These are phyloP conservation scores for Sciurus vulgaris DNA, from an alignment of 2,797 vertebrate genomes.

Conservation along the genomic window DNA sequence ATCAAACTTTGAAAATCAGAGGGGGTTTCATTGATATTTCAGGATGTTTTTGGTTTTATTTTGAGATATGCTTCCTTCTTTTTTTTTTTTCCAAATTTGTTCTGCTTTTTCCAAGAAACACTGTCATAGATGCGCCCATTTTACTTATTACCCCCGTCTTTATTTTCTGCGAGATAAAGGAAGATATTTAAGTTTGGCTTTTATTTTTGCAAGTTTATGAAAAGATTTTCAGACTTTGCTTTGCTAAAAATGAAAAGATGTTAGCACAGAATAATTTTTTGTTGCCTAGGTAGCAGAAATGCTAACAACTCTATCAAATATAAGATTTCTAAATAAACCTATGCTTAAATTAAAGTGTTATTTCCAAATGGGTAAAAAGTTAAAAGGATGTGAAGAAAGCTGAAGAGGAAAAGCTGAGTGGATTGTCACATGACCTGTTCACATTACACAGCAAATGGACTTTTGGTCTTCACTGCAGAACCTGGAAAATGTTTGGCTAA, in stretches of 20 bases:
- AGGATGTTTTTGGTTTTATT: neutral
- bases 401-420: neutral
- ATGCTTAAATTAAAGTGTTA: slow-evolving; percentile 41
- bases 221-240: slow-evolving; percentile 65
- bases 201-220: slow-evolving; percentile 68
- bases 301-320: slow-evolving; percentile 51
- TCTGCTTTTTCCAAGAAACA: slow-evolving; percentile 29
- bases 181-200: slow-evolving; percentile 54
- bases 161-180: slow-evolving; percentile 37
- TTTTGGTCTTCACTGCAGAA: neutral
- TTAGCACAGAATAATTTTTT: slow-evolving; percentile 52
- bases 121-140: neutral
- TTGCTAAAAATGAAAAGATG: slow-evolving; percentile 72
- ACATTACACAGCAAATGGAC: neutral
- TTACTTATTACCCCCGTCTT: neutral
- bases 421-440: neutral
- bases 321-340: slow-evolving; percentile 66
- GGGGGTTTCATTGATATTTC: neutral
- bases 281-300: slow-evolving; percentile 78
- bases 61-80: neutral
- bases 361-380: slow-evolving; percentile 36
- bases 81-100: neutral
- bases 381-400: neutral
- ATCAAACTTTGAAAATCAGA: slow-evolving; percentile 6
- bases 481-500: neutral